Percentiles rank a stretch among this genome's conserved stretches.
These are phyloP conservation scores for Leuciscus idus DNA, from an alignment of 2,113 vertebrate species.

Conservation along the genomic window DNA sequence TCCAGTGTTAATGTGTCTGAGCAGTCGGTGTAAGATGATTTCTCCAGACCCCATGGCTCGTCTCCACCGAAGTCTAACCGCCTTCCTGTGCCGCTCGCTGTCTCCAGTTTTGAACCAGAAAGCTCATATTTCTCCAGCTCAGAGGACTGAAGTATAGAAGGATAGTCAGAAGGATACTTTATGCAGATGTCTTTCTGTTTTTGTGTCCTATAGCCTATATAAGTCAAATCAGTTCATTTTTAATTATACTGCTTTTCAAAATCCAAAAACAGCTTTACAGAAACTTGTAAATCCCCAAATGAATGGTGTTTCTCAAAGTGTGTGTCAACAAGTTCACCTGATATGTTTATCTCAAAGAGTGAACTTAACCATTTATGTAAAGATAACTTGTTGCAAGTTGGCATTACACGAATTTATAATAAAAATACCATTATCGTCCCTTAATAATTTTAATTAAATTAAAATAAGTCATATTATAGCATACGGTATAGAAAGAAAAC, in stretches of 20 bases:
- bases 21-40: constrained; percentile 59
- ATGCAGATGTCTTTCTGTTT: constrained; percentile 2
- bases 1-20: constrained; percentile 42
- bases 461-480: background rate
- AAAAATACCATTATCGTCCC: background rate
- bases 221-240: background rate
- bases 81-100: constrained; percentile 64
- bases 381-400: background rate
- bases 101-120: constrained; percentile 44
- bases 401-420: background rate
- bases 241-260: background rate
- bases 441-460: background rate
- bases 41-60: constrained; percentile 65
- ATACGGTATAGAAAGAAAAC: no score
- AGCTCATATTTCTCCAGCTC: constrained; percentile 37
- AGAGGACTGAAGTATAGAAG: background rate
- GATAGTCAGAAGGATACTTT: background rate
- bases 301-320: background rate
- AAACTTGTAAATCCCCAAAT: background rate
- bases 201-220: background rate
- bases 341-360: background rate
- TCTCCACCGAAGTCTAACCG: constrained; percentile 59
- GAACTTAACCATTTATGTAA: background rate
- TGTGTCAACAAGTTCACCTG: background rate
- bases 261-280: background rate